Conservation (phyloP, 2,797 vertebrate species). For the Onychomys leucogaster region DNA sequence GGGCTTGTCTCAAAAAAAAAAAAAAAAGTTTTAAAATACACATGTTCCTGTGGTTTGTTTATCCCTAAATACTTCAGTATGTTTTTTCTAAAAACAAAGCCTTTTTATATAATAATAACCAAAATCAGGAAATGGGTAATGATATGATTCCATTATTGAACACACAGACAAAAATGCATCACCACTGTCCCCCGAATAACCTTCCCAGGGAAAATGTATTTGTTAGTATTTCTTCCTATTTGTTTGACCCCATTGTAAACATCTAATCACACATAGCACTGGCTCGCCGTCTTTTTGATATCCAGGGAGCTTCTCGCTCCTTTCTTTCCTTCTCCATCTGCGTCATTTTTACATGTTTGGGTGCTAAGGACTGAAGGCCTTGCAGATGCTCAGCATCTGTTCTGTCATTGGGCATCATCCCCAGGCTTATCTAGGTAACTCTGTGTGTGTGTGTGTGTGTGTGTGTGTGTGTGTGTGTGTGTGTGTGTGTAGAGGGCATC, state of each 20-base stretch:
- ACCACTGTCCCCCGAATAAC: not conserved
- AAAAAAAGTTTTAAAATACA: not conserved
- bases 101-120: slow-evolving; percentile 16
- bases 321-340: not conserved
- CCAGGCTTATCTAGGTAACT: not conserved
- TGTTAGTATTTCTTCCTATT: not conserved
- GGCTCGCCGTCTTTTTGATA: not conserved
- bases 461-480: not conserved
- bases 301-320: not conserved
- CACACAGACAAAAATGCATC: not conserved
- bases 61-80: slow-evolving; percentile 25
- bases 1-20: not conserved
- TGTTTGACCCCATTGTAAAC: not conserved
- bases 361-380: not conserved
- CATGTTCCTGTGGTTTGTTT: not conserved
- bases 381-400: not conserved
- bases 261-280: not conserved
- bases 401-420: not conserved
- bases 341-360: not conserved
- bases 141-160: not conserved
- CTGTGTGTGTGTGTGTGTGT: not conserved
- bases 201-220: not conserved
- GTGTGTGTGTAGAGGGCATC: not conserved
- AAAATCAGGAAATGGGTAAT: slow-evolving; percentile 38
- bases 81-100: slow-evolving; percentile 58